Evolutionary conservation across 2,113 vertebrate genomes (phyloP).

Genomic region (Clarias macrocephalus): DNA sequence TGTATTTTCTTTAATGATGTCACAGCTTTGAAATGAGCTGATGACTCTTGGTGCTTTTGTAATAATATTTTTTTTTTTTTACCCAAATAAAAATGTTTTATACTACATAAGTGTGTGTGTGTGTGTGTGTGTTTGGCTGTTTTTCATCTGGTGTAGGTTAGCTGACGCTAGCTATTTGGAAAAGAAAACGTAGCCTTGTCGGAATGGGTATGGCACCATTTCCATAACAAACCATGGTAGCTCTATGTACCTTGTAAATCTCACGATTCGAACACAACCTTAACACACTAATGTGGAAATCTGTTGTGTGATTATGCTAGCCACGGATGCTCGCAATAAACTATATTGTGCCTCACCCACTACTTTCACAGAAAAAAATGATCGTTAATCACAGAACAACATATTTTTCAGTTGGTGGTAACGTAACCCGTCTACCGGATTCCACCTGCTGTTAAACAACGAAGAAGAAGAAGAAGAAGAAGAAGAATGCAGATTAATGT

Average conservation of each 20-base stretch:
- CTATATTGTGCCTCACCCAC: too few relatives aligned
- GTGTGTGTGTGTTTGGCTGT: background rate
- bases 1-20: constrained; percentile 71
- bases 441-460: too few relatives aligned
- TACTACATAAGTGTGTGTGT: constrained; percentile 76
- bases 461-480: too few relatives aligned
- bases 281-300: background rate
- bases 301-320: background rate
- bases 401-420: too few relatives aligned
- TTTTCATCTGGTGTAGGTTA: background rate
- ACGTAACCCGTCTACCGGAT: too few relatives aligned
- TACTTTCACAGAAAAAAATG: too few relatives aligned
- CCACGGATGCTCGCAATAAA: background rate
- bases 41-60: constrained; percentile 81
- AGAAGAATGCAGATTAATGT: too few relatives aligned
- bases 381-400: too few relatives aligned
- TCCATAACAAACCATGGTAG: background rate
- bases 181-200: background rate
- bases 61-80: constrained; percentile 81
- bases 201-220: background rate
- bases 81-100: constrained; percentile 97
- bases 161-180: background rate
- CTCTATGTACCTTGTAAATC: background rate
- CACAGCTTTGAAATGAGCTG: constrained; percentile 78
- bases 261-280: background rate